phyloP scores from a whole-genome alignment of 1,140 invertebrate genomes.

The Drosophila tristis region DNA sequence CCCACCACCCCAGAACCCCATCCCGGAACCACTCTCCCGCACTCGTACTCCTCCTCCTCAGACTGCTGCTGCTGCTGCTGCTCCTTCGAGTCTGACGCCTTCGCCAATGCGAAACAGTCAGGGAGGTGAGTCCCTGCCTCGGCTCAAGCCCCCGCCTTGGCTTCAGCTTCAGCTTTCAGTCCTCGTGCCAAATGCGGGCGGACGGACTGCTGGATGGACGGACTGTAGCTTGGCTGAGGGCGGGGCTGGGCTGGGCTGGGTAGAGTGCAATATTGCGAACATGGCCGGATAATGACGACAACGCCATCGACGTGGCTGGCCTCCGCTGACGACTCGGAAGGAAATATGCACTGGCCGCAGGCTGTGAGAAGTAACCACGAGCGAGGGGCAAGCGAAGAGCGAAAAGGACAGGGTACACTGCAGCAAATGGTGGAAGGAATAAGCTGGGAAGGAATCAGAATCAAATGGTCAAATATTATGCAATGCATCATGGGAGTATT shows the following conservation, averaged over 20 bases:
- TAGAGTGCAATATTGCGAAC: constrained; percentile 82
- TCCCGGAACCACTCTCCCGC: background rate
- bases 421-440: background rate
- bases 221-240: constrained; percentile 42
- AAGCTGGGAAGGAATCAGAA: background rate
- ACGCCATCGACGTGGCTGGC: constrained; percentile 47
- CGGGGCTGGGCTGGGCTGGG: constrained; percentile 43
- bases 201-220: background rate
- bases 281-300: constrained; percentile 78
- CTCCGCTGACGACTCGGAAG: constrained; percentile 50
- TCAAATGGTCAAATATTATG: background rate
- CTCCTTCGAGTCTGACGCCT: constrained; percentile 63
- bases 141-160: constrained; percentile 20
- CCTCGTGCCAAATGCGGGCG: constrained; percentile 60
- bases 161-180: constrained; percentile 17
- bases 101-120: constrained; percentile 54
- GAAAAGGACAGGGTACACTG: constrained; percentile 7
- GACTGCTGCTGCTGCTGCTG: background rate
- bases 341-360: constrained; percentile 72
- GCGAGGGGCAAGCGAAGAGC: background rate
- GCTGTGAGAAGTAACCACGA: constrained; percentile 12
- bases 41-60: too few species aligned
- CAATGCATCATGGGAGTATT: background rate
- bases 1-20: background rate
- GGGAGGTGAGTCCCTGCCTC: constrained; percentile 25